Percentiles rank a stretch among this genome's conserved stretches.
phyloP scores from a whole-genome alignment of 2,113 vertebrate species.

The Pollimyrus isidori region DNA sequence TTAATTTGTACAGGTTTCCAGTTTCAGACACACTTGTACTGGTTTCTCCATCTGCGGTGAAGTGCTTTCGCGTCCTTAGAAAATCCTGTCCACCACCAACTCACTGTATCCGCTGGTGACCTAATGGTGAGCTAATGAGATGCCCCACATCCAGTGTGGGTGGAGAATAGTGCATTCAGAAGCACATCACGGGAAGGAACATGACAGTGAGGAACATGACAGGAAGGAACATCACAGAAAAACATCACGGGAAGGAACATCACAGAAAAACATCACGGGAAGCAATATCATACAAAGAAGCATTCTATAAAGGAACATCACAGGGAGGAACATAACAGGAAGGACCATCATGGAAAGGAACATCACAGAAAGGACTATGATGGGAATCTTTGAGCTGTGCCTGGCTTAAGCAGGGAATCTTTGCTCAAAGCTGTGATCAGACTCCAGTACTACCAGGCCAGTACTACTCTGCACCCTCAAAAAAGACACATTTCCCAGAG shows the following conservation, averaged over 20 bases:
- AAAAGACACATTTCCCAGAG: not conserved
- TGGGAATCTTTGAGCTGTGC: not conserved
- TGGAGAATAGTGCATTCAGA: not conserved
- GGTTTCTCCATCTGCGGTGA: not conserved
- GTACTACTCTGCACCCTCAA: not conserved
- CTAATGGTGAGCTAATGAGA: not conserved
- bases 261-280: not conserved
- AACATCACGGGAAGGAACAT: not conserved
- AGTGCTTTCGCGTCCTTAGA: not conserved
- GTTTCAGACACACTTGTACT: not conserved
- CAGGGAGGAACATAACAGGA: not conserved
- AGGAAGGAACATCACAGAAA: not conserved
- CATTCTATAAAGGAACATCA: not conserved
- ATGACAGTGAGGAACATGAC: not conserved
- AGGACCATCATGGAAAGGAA: not conserved
- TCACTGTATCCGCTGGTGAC: not conserved
- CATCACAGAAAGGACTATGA: not conserved
- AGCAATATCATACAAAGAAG: not conserved
- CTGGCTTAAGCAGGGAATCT: not conserved
- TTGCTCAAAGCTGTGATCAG: not conserved
- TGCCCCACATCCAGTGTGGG: not conserved
- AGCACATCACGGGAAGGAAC: not conserved
- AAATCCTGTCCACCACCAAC: not conserved
- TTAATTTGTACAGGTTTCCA: slow-evolving; percentile 18
- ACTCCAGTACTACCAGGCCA: not conserved